A percentile compares a stretch with the other conserved stretches of the same genome.
These are phyloP conservation scores for Sakesphorus luctuosus DNA, from an alignment of 2,113 vertebrate species.

Conservation along the genomic window DNA sequence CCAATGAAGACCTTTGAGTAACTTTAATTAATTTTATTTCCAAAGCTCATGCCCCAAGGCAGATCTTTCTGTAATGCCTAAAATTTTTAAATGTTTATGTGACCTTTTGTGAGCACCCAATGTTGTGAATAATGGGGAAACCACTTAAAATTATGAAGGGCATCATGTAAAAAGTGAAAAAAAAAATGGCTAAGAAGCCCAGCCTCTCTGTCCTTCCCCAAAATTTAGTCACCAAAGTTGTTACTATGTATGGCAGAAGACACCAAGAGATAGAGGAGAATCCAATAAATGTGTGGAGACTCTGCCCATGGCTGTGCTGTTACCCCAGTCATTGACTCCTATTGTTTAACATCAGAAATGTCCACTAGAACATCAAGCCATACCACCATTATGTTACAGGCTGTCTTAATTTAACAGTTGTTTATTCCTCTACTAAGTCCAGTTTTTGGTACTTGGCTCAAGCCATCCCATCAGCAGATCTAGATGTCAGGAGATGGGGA, in stretches of 20 bases:
- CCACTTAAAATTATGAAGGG: neutral
- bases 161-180: neutral
- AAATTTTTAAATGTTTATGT: neutral
- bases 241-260: neutral
- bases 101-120: neutral
- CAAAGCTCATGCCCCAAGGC: neutral
- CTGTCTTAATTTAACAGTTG: neutral
- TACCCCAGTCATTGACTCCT: fast-evolving
- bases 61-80: neutral
- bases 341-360: neutral
- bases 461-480: neutral
- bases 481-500: neutral
- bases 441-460: neutral
- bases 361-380: neutral
- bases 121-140: neutral
- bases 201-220: neutral
- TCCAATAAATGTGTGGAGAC: neutral
- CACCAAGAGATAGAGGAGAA: neutral
- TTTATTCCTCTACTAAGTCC: neutral
- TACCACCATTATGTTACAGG: neutral
- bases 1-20: neutral
- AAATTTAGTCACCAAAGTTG: neutral
- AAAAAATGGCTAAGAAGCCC: neutral
- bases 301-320: neutral
- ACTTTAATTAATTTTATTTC: neutral